Base-by-base conservation (phyloP, 2,888 invertebrate genomes). In the Drosophila emarginata region DNA sequence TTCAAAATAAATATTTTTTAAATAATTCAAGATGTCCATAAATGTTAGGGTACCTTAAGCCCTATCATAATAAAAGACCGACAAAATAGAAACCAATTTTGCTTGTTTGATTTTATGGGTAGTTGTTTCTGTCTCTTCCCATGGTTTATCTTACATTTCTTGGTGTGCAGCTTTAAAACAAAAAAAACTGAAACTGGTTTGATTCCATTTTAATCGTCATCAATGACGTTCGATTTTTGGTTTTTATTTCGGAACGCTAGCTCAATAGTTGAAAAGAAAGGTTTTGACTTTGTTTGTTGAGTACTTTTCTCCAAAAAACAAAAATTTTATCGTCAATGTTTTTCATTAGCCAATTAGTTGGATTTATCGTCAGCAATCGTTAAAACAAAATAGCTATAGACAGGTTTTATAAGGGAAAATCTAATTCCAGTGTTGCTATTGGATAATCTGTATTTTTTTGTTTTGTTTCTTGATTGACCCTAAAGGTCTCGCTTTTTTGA, bases 81-180 rank as follows among this genome's bases (percentile, higher is more conserved):
- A 50, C 18, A 54, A 72, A 14, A 72, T 28, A 54, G 28, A 59
- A 56, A 21, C 64, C 32, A 66, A 32, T 53, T 57, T 37, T 54
- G 26, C 40, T 45, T 37, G 56, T 51, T n/a, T 40, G 28, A 28
- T 58, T 65, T 39, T 37, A 73, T 36, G 51, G 73, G 32, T 26
- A 39, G 74, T n/a, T 61, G 50, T 50, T 9, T 71, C 51, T 60
- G 52, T 45, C 64, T 69, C 61, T 75, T 61, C 51, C 69, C 50
- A 23, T 75, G 45, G 45, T 61, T 65, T 73, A 79, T 65, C 82
- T 85, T 72, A 78, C 67, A 69, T 81, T 72, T 79, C 67, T 79
- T 58, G 82, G 73, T 36, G 67, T 85, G 73, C 70, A 78, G 72
- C 28, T 54, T 67, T 65, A 72, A 74, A 80, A 69, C 60, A 32